Base-by-base conservation (phyloP, 2,113 vertebrate genomes). In the Butorides virescens region DNA sequence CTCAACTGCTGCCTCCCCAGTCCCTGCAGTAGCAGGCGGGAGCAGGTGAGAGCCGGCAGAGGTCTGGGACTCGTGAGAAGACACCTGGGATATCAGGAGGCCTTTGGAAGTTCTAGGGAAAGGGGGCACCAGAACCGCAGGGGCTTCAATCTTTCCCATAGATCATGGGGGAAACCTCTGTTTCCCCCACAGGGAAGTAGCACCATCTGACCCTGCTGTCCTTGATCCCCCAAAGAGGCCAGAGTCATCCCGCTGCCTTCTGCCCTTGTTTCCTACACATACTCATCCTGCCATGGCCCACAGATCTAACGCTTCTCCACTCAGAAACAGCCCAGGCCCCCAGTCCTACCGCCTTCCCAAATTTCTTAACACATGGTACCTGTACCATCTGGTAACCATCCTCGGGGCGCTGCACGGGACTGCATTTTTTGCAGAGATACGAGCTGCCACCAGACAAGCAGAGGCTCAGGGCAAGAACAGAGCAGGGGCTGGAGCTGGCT, bases 161-260 rank as follows among this genome's bases (percentile, higher is more conserved):
- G 1, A 0, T 75, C 66, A 59, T 5, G 5, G 4, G 13, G 27
- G 10, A 70, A 71, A 58, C 8, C 58, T 65, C 81, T 34, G 4
- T 5, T 71, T 90, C 74, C 13, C 15, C 37, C 39, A 29, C 0
- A 0, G 2, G 11, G 37, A 75, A 86, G 9, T 1, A 67, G 32
- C 23, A 50, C 13, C 34, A 21, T 12, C 9, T 71, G 29, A 14
- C 21, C 7, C 46, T 34, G 27, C 11, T 55, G 21, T 36, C 21
- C 52, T 53, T 53, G 37, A 47, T 7, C 17, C 18, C 30, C 5
- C 16, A 71, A 22, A 68, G 36, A 55, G 9, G 14, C 20, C 52
- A 55, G 29, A 86, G n/a, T 15, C 39, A 70, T 37, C 20, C 6
- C 20, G 50, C 9, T 58, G 23, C 30, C 50, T 74, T 72, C 37